A percentile compares a stretch with the other conserved stretches of the same genome.
Evolutionary conservation across 2,113 vertebrate species (phyloP).

Genomic region (Charadrius vociferus): DNA sequence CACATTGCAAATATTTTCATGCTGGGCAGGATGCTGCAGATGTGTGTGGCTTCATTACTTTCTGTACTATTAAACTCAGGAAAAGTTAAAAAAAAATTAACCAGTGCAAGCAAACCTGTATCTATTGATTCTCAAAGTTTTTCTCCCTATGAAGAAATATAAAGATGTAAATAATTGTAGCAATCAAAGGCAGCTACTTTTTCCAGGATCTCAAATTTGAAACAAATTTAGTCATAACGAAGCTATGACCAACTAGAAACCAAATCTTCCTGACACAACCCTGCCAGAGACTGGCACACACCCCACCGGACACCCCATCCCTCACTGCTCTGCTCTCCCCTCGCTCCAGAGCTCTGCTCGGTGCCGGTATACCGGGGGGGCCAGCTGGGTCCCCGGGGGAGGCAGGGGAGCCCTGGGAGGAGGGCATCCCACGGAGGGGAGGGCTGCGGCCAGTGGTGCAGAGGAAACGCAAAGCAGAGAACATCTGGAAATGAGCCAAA

Average conservation of each 20-base stretch:
- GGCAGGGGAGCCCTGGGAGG: neutral
- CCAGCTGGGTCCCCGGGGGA: accelerated
- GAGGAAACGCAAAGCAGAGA: neutral
- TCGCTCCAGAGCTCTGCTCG: accelerated
- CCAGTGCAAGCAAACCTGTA: neutral
- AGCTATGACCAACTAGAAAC: neutral
- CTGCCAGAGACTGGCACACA: neutral
- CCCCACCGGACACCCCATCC: no score
- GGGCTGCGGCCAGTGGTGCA: neutral
- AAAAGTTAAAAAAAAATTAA: neutral
- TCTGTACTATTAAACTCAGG: neutral
- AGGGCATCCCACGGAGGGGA: no score
- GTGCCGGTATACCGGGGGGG: accelerated
- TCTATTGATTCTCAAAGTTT: neutral
- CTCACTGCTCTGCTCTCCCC: accelerated
- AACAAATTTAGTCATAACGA: neutral
- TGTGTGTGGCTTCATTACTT: neutral
- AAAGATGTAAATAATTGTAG: neutral
- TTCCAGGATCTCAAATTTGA: neutral
- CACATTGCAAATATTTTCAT: neutral
- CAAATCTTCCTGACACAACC: neutral
- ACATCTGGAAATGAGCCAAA: neutral
- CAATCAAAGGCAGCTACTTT: neutral
- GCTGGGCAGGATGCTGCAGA: neutral
- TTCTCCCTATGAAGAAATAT: neutral